Evolutionary conservation across 2,113 vertebrate species (phyloP).

Genomic region (Ceyx cyanopectus): DNA sequence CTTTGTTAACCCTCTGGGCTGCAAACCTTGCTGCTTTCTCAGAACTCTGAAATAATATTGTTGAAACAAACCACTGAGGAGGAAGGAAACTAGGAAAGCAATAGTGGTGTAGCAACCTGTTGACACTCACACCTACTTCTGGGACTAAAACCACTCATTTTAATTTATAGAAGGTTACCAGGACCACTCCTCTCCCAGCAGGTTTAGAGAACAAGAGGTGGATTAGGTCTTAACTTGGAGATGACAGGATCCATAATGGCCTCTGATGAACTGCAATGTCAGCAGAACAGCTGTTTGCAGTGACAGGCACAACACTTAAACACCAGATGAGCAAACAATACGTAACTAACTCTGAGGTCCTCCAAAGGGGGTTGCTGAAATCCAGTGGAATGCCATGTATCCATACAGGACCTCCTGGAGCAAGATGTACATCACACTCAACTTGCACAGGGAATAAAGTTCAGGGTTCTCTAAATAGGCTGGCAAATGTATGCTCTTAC

Average conservation of each 20-base stretch:
- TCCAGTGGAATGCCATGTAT: not conserved
- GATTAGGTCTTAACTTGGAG: not conserved
- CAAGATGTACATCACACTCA: accelerated
- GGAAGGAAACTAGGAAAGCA: not conserved
- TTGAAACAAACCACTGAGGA: not conserved
- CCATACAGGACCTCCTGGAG: accelerated
- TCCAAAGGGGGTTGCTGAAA: not conserved
- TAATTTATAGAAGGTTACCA: not conserved
- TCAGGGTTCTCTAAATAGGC: not conserved
- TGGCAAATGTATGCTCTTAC: accelerated
- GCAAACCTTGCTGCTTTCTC: not conserved
- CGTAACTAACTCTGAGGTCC: not conserved
- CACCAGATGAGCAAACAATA: not conserved
- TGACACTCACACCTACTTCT: not conserved
- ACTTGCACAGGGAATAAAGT: accelerated
- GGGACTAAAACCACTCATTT: not conserved
- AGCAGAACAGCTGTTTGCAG: not conserved
- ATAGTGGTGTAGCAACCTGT: not conserved
- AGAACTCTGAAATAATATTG: not conserved
- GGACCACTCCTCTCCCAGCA: not conserved
- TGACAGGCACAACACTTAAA: not conserved
- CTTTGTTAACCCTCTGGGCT: not conserved
- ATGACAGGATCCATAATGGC: not conserved
- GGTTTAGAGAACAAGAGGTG: not conserved
- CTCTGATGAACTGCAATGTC: not conserved